Conservation (phyloP, 2,113 vertebrate genomes). For the Hippocampus zosterae region DNA sequence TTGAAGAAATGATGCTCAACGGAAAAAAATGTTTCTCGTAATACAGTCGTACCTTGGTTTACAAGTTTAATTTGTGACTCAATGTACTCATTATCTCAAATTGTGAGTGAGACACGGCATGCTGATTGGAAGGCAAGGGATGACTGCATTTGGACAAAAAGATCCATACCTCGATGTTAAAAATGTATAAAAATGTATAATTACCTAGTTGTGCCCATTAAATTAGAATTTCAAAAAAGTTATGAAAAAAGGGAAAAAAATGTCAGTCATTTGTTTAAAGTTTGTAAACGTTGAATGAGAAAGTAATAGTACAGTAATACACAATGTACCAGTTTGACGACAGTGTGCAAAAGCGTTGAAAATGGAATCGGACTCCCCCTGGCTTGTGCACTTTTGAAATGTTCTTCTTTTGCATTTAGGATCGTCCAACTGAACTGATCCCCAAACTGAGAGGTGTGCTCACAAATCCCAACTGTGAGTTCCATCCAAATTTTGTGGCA, state of each 20-base stretch:
- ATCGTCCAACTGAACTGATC: constrained; percentile 90
- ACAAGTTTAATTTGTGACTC: no score
- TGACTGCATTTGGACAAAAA: no score
- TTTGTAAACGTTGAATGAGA: not conserved
- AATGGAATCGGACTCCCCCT: not conserved
- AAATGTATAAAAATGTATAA: no score
- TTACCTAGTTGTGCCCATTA: no score
- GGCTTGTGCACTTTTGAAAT: not conserved
- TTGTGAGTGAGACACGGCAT: no score
- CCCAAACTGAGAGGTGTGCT: constrained; percentile 89
- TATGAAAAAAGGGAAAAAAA: no score
- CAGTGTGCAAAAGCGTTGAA: not conserved
- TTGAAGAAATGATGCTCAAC: not conserved
- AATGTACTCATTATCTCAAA: no score
- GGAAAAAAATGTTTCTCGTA: no score
- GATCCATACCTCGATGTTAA: no score
- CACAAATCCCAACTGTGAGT: constrained; percentile 98
- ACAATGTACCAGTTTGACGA: not conserved
- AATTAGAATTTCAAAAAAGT: no score
- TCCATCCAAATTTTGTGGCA: constrained; percentile 95
- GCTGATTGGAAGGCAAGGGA: no score
- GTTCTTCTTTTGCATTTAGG: constrained; percentile 44
- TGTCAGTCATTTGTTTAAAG: not conserved
- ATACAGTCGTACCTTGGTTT: no score
- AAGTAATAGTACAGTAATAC: not conserved